phyloP scores from a whole-genome alignment of 2,888 invertebrate genomes.

The Thymelicus acteon region DNA sequence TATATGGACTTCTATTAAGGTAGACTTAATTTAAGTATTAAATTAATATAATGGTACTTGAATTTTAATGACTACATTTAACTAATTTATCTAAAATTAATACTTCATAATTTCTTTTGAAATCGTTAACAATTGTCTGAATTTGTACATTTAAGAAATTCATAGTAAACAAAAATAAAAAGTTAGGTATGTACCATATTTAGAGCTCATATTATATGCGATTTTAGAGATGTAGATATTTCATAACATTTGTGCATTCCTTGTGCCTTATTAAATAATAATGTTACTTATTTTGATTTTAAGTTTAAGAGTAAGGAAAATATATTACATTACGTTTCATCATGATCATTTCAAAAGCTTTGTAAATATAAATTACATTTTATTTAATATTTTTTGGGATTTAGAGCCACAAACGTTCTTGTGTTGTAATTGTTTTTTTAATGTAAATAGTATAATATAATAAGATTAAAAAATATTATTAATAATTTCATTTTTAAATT shows the following conservation, averaged over 20 bases:
- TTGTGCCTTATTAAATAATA: conserved; percentile 69
- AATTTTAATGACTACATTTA: not conserved
- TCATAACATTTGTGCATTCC: conserved; percentile 71
- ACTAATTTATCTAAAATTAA: not conserved
- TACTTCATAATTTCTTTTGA: too few relatives aligned
- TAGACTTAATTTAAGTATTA: not conserved
- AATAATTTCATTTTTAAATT: not conserved
- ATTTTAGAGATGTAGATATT: conserved; percentile 11
- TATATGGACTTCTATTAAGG: not conserved
- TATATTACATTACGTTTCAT: not conserved
- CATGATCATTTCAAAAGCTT: not conserved
- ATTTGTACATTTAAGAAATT: not conserved
- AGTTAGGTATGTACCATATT: not conserved
- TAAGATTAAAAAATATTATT: not conserved
- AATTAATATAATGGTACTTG: not conserved
- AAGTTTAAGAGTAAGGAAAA: conserved; percentile 7
- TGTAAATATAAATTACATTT: conserved; percentile 22
- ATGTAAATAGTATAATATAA: not conserved
- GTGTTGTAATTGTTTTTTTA: not conserved
- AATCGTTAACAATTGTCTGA: too few relatives aligned
- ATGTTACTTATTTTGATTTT: conserved; percentile 24
- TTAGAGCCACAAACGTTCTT: not conserved
- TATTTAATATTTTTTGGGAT: not conserved
- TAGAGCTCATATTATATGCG: too few relatives aligned
- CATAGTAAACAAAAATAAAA: not conserved